Evolutionary conservation across 2,113 vertebrate species (phyloP).

Genomic region (Cyprinodon tularosa): DNA sequence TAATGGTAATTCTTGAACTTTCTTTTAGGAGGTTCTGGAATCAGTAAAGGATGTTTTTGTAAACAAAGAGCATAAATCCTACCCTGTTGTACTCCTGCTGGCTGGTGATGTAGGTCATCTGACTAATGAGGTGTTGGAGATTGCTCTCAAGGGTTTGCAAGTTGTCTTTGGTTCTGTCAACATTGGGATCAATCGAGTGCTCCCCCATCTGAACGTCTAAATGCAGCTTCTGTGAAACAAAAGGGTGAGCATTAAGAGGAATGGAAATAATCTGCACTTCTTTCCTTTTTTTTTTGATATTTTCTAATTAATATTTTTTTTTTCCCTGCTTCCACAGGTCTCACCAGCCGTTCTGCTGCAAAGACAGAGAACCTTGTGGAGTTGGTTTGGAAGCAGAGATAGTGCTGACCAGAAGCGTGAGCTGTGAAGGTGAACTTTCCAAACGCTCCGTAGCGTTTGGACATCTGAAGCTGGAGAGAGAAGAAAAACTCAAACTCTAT

Average conservation of each 20-base stretch:
- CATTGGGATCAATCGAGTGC: slow-evolving; percentile 77
- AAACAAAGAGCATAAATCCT: slow-evolving; percentile 27
- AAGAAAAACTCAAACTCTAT: neutral
- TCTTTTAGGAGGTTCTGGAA: neutral
- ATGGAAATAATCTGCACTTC: too few species aligned
- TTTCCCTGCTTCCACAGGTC: slow-evolving; percentile 50
- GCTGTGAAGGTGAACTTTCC: slow-evolving; percentile 88
- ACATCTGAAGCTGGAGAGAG: slow-evolving; percentile 79
- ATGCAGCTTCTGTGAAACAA: slow-evolving; percentile 82
- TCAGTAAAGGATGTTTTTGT: neutral
- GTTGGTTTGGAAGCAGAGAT: slow-evolving; percentile 89
- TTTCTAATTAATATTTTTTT: neutral
- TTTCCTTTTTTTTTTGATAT: neutral
- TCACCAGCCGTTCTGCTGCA: slow-evolving; percentile 84
- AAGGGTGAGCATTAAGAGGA: neutral
- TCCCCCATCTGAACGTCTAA: slow-evolving; percentile 89
- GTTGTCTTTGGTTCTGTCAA: slow-evolving; percentile 84
- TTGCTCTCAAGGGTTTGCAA: slow-evolving; percentile 80
- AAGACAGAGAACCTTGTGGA: slow-evolving; percentile 85
- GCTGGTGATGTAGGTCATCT: slow-evolving; percentile 84
- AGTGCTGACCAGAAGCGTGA: slow-evolving; percentile 84
- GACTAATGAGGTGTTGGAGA: slow-evolving; percentile 83
- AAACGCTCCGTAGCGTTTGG: slow-evolving; percentile 84
- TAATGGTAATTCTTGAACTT: neutral
- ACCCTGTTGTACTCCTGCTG: slow-evolving; percentile 92